Base-by-base conservation (phyloP, 1,140 invertebrate species). In the Drosophila pandora region DNA sequence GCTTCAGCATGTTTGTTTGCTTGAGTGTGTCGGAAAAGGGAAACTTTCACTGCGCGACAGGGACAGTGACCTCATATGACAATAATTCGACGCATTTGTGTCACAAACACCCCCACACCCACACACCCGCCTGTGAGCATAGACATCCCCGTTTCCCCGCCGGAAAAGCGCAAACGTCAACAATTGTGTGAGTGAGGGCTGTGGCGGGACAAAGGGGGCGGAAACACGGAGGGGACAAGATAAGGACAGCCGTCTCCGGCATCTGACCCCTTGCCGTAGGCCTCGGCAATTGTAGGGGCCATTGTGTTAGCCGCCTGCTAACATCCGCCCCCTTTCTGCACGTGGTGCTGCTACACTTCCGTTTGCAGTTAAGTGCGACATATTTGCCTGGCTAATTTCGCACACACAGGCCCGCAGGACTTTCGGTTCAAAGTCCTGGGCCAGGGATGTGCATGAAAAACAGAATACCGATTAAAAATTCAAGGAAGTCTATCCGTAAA, bases 61-160 rank as follows among this genome's bases (percentile, higher is more conserved):
- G 84, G 76, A 89, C 84, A 88, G 71, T 83, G 84, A 88, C 83
- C 83, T 88, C 84, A 79, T 83, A 73, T 74, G 84, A 88, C 76
- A 88, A 88, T 88, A 88, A 88, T 88, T 89, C 83, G 84, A 89
- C 76, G 84, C 83, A 89, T 87, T 87, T 87, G 77, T 87, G 82
- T 79, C 84, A 88, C 61, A 79, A 48, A 56, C 75, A 57, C 48
- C 48, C 17, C 43, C 41, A 41, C 61, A 30, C 53, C 39, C 39
- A 13, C 13, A 41, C 13, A 13, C 12, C 45, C 41, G 25, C 7
- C 7, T 6, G 25, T 17, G 17, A 17, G 17, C 37, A 17, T 3
- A 32, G 5, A 8, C 30, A 34, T 50, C 22, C 2, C 13, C 12
- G 2, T 23, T 22, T 34, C 32, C n/a, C 39, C 63, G 65, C 23